phyloP scores from a whole-genome alignment of 2,888 invertebrate species.

The Acronicta alni region DNA sequence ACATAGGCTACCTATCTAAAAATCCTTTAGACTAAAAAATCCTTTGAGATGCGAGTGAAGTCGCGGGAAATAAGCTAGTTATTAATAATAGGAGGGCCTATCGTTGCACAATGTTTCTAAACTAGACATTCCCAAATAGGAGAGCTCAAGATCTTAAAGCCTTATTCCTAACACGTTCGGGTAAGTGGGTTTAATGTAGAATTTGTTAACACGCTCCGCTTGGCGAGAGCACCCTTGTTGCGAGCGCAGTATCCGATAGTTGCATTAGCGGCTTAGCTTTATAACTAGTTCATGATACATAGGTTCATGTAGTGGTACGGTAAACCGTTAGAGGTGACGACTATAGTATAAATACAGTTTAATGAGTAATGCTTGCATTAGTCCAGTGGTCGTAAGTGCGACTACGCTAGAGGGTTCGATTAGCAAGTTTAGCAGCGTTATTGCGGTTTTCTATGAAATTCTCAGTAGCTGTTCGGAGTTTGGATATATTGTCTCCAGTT shows the following conservation, averaged over 20 bases:
- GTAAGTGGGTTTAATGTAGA: constrained; percentile 52
- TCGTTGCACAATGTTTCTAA: neutral
- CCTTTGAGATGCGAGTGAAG: too few species aligned
- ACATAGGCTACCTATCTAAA: too few species aligned
- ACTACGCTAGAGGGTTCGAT: too few species aligned
- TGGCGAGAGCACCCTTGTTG: constrained; percentile 37
- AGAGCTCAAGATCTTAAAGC: constrained; percentile 20
- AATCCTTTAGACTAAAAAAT: too few species aligned
- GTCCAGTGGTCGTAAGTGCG: too few species aligned
- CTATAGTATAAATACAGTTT: neutral
- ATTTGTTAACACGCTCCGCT: constrained; percentile 55
- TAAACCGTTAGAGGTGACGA: constrained; percentile 54
- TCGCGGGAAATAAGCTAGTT: too few species aligned
- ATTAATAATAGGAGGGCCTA: neutral
- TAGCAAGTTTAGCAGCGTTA: too few species aligned
- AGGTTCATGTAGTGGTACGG: constrained; percentile 35
- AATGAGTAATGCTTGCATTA: too few species aligned
- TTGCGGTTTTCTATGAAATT: too few species aligned
- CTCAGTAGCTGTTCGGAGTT: too few species aligned
- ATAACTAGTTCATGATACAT: constrained; percentile 61
- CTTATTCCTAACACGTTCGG: constrained; percentile 34
- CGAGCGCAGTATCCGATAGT: constrained; percentile 66
- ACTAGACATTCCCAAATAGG: constrained; percentile 30
- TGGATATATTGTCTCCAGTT: too few species aligned
- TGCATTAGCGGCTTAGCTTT: constrained; percentile 70